A percentile compares a stretch with the other conserved stretches of the same genome.
These are phyloP conservation scores for Metellina segmentata DNA, from an alignment of 2,888 invertebrate genomes.

Conservation along the genomic window DNA sequence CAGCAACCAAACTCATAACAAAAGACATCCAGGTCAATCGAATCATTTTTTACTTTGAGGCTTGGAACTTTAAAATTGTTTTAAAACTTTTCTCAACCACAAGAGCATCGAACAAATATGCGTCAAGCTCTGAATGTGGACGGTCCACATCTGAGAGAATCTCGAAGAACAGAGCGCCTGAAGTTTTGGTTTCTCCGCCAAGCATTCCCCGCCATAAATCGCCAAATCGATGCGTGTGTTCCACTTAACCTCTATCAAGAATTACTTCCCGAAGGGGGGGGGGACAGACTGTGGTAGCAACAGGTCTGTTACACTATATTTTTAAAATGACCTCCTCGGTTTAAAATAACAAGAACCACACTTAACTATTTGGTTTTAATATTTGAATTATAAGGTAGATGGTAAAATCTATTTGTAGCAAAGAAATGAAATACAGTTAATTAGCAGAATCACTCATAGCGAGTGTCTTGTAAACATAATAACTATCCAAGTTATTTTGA, in stretches of 20 bases:
- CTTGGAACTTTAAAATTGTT: neutral
- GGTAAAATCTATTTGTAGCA: no score
- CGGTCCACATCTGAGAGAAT: constrained; percentile 27
- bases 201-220: constrained; percentile 42
- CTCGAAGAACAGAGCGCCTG: neutral
- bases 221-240: constrained; percentile 65
- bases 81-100: constrained; percentile 15
- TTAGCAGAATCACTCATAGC: no score
- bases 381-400: neutral
- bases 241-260: constrained; percentile 38
- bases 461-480: no score
- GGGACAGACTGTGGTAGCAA: constrained; percentile 35
- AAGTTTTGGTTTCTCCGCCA: constrained; percentile 58
- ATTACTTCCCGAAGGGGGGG: neutral
- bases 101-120: neutral
- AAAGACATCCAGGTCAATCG: neutral
- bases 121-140: constrained; percentile 22
- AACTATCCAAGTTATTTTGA: no score
- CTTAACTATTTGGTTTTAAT: no score
- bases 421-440: no score
- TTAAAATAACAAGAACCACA: no score
- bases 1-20: neutral
- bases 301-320: constrained; percentile 17
- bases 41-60: neutral
- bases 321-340: no score